phyloP scores from a whole-genome alignment of 1,140 invertebrate genomes.

The Neomicropteryx cornuta region DNA sequence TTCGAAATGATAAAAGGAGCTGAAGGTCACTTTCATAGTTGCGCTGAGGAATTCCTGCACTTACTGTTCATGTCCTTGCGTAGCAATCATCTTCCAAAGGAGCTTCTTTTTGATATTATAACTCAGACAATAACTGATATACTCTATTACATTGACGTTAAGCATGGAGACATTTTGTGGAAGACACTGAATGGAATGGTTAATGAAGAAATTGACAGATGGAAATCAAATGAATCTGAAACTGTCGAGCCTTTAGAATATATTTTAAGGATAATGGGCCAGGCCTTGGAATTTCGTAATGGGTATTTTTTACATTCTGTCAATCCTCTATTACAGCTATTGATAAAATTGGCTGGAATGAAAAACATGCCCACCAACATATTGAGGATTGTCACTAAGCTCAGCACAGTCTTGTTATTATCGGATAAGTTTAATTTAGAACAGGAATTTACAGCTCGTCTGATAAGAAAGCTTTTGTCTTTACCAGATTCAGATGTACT shows the following conservation, averaged over 20 bases:
- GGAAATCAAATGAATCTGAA: too few species aligned
- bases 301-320: too few species aligned
- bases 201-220: too few species aligned
- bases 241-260: too few species aligned
- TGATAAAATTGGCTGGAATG: too few species aligned
- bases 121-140: constrained; percentile 48
- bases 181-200: too few species aligned
- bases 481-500: constrained; percentile 42
- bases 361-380: too few species aligned
- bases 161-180: constrained; percentile 52
- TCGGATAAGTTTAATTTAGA: constrained; percentile 51
- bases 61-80: constrained; percentile 49
- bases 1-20: constrained; percentile 80
- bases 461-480: constrained; percentile 49
- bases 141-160: constrained; percentile 40
- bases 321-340: too few species aligned
- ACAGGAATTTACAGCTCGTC: constrained; percentile 55
- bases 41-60: constrained; percentile 50
- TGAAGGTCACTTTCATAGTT: constrained; percentile 71
- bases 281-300: too few species aligned
- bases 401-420: constrained; percentile 8
- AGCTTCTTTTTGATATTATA: constrained; percentile 50
- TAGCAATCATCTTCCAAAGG: constrained; percentile 38
- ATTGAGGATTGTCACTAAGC: constrained; percentile 14
- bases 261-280: too few species aligned